Evolutionary conservation across 2,113 vertebrate genomes (phyloP), one percentile per base, ranked within the genome.

Genomic region (Takifugu bimaculatus): DNA sequence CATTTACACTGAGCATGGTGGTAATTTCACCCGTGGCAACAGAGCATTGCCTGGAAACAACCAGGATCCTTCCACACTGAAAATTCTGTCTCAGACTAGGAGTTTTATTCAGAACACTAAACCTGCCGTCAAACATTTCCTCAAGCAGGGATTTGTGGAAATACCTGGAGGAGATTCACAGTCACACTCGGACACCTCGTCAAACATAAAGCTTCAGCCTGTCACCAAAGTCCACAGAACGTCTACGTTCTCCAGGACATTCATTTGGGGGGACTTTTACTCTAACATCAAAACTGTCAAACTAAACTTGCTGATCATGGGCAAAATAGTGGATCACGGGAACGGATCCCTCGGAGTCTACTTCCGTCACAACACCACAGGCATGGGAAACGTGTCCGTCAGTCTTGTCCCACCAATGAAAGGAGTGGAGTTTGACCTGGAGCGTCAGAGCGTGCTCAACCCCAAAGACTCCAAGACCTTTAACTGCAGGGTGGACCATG

Each of bases 231-330:
- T 54, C 53, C 65, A 60, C 2, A 77, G 63, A 66, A 10, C 87
- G 0, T 85, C 92, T 28, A 83, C 90, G 57, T 84, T 92, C 45
- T 93, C 90, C 74, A 91, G 93, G 52, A 91, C 90, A 67, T 95
- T 95, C 35, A 93, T 90, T 67, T 97, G 94, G 94, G 93, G 95
- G 0, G 95, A 95, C 61, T 97, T 96, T 70, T 93, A 95, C 70
- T 95, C 93, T 64, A 96, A 96, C 81, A 94, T 97, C 89, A 97
- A 96, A 88, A 96, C 95, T 0, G 93, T 95, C 27, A 92, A 93
- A 63, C 68, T 97, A 69, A 96, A 96, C 85, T 88, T 96, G 61
- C 80, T 96, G 42, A 92, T 97, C 71, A 94, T 93, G 0, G 95
- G 94, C 3, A 96, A 96, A 83, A 93, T 97, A 0, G 93, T 97